Percentiles rank a stretch among this genome's conserved stretches.
Conservation (phyloP, 2,113 vertebrate genomes). For the Dicentrarchus labrax region DNA sequence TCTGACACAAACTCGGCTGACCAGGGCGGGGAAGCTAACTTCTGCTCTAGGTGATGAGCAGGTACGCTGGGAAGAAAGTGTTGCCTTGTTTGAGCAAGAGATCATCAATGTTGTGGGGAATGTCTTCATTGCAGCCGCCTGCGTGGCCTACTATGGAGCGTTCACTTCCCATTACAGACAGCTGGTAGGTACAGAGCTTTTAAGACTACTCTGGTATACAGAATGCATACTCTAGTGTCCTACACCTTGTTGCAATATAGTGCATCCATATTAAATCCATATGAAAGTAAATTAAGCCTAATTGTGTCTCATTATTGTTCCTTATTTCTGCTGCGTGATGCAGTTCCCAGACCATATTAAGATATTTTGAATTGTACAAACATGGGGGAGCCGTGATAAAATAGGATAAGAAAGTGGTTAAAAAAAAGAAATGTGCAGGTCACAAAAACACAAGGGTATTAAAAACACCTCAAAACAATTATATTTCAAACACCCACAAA, state of each 20-base stretch:
- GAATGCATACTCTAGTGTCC: background rate
- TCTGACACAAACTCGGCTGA: conserved; percentile 86
- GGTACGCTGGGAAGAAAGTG: conserved; percentile 89
- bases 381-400: background rate
- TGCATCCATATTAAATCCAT: no score
- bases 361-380: background rate
- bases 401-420: background rate
- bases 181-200: conserved; percentile 71
- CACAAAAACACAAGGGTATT: background rate
- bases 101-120: conserved; percentile 88
- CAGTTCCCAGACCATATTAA: background rate
- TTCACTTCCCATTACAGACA: conserved; percentile 90
- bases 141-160: conserved; percentile 89
- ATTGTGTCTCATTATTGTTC: background rate
- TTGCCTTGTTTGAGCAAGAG: conserved; percentile 86
- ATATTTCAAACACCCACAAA: background rate
- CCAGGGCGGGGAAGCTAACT: conserved; percentile 86
- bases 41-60: conserved; percentile 88
- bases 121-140: conserved; percentile 90
- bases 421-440: background rate
- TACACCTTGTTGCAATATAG: background rate
- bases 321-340: background rate
- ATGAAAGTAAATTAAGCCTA: background rate
- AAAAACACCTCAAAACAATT: background rate
- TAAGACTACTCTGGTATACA: background rate